Evolutionary conservation across 37 sponge, comb jelly and placozoan species (phyloP).

Genomic region (Chondrosia reniformis): DNA sequence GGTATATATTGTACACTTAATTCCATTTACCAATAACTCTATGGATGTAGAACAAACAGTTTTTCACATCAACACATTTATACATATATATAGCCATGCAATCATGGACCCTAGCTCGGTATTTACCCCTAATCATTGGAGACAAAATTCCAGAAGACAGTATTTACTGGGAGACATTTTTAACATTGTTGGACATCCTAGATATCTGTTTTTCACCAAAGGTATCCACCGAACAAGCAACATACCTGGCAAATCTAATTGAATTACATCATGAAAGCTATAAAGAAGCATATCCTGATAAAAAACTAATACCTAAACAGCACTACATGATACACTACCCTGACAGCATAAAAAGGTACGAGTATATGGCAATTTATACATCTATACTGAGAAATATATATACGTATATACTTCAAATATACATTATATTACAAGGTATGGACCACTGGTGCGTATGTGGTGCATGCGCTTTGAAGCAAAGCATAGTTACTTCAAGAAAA

Average conservation of each 20-base stretch:
- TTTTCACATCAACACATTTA: background rate
- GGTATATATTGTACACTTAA: constrained; percentile 5
- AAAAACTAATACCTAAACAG: constrained; percentile 43
- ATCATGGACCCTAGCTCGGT: constrained; percentile 55
- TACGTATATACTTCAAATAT: background rate
- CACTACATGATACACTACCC: constrained; percentile 65
- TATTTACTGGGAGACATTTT: constrained; percentile 43
- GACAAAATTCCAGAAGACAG: constrained; percentile 35
- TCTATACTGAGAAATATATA: background rate
- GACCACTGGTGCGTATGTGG: constrained; percentile 49
- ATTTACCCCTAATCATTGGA: constrained; percentile 54
- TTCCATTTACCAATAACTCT: no score
- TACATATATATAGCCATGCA: constrained; percentile 36
- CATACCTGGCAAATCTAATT: constrained; percentile 15
- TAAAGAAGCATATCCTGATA: constrained; percentile 44
- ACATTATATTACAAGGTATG: constrained; percentile 28
- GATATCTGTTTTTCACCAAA: constrained; percentile 52
- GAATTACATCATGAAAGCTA: constrained; percentile 29
- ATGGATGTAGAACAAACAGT: no score
- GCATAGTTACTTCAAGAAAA: constrained; percentile 34
- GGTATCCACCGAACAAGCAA: background rate
- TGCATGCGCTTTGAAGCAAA: constrained; percentile 73
- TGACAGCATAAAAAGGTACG: constrained; percentile 28
- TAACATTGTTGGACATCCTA: constrained; percentile 30
- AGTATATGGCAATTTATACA: background rate